Conservation (phyloP, 2,888 invertebrate genomes). For the Hesperia comma region DNA sequence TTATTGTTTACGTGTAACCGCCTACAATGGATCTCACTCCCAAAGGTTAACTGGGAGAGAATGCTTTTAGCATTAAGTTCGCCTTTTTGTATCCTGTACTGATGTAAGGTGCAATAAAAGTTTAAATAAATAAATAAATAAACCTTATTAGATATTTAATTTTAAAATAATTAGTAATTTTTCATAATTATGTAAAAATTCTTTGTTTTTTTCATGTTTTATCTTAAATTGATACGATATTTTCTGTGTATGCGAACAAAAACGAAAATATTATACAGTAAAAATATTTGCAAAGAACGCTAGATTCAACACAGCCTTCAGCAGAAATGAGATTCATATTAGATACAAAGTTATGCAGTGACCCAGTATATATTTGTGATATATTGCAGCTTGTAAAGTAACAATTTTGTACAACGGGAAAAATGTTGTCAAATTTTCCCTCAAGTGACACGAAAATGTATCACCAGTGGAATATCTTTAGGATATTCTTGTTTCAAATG, state of each 20-base stretch:
- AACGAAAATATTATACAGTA: constrained; percentile 19
- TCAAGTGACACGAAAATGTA: background rate
- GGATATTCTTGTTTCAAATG: constrained; percentile 9
- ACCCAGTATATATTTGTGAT: constrained; percentile 26
- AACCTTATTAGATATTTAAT: too few relatives aligned
- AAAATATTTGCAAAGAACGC: constrained; percentile 20
- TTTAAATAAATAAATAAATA: too few relatives aligned
- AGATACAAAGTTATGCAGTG: constrained; percentile 36
- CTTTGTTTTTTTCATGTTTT: background rate
- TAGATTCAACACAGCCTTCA: constrained; percentile 13
- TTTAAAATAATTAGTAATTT: too few relatives aligned
- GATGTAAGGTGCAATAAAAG: too few relatives aligned
- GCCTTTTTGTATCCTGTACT: too few relatives aligned
- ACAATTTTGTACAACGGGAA: constrained; percentile 6
- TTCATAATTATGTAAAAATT: too few relatives aligned
- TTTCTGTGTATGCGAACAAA: too few relatives aligned
- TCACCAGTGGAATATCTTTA: background rate
- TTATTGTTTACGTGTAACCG: too few relatives aligned
- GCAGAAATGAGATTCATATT: constrained; percentile 32
- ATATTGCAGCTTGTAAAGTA: constrained; percentile 18
- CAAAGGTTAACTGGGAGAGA: too few relatives aligned
- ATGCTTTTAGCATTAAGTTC: too few relatives aligned
- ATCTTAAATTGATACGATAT: too few relatives aligned
- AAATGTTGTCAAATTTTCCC: constrained; percentile 6
- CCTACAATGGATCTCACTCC: too few relatives aligned